Evolutionary conservation across 1,140 invertebrate genomes (phyloP).

Genomic region (Stegodyphus mimosarum): DNA sequence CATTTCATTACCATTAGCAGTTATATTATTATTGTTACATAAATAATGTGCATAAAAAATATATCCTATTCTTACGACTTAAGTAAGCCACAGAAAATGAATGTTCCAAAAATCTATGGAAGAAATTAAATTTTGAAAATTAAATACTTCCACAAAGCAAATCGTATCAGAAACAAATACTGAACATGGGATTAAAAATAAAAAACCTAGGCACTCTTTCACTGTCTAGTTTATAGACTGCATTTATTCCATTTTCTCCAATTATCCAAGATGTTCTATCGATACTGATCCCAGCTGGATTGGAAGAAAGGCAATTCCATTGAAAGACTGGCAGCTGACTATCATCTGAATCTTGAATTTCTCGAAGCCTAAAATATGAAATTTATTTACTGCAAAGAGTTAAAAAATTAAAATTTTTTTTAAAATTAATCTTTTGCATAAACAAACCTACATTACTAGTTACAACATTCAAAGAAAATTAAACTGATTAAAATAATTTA

Average conservation of each 20-base stretch:
- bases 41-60: too few species aligned
- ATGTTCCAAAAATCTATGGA: not conserved
- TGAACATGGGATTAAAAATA: not conserved
- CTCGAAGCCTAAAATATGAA: conserved; percentile 32
- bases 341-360: conserved; percentile 47
- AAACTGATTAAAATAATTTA: too few species aligned
- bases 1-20: too few species aligned
- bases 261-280: conserved; percentile 63
- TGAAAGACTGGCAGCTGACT: conserved; percentile 63
- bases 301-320: conserved; percentile 64
- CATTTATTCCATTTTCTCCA: conserved; percentile 43
- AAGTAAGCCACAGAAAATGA: too few species aligned
- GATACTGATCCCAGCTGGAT: conserved; percentile 63
- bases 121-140: not conserved
- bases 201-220: conserved; percentile 62
- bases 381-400: not conserved
- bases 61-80: too few species aligned
- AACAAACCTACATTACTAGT: too few species aligned
- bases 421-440: not conserved
- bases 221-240: conserved; percentile 62
- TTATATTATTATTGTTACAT: too few species aligned
- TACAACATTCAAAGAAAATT: too few species aligned
- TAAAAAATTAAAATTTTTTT: not conserved
- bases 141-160: not conserved
- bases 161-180: not conserved